Evolutionary conservation across 2,888 invertebrate species (phyloP).

Genomic region (Drosophila percnosoma): DNA sequence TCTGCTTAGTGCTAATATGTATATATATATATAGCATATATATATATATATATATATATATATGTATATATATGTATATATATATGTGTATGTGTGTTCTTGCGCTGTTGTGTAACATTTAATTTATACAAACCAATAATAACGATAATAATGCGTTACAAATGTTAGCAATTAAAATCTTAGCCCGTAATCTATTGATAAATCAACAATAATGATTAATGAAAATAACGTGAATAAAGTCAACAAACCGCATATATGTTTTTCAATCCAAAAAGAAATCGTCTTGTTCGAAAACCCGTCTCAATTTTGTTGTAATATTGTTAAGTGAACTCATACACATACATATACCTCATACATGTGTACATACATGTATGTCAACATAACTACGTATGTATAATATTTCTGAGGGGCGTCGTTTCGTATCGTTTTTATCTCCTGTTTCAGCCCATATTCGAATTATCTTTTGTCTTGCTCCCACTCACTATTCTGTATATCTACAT

Average conservation of each 20-base stretch:
- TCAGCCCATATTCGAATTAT: neutral
- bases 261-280: neutral
- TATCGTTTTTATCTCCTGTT: neutral
- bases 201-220: slow-evolving; percentile 59
- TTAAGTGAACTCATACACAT: neutral
- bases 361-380: neutral
- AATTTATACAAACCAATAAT: slow-evolving; percentile 40
- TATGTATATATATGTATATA: neutral
- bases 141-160: slow-evolving; percentile 49
- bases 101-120: slow-evolving; percentile 33
- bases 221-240: slow-evolving; percentile 38
- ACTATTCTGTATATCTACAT: neutral
- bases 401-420: neutral
- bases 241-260: slow-evolving; percentile 4
- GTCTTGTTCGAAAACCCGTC: neutral
- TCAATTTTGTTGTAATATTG: neutral
- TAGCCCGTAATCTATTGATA: slow-evolving; percentile 60
- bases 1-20: slow-evolving; percentile 2
- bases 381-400: neutral
- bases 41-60: slow-evolving; percentile 1
- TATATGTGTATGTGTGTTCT: slow-evolving; percentile 24
- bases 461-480: neutral
- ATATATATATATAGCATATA: neutral
- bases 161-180: slow-evolving; percentile 55
- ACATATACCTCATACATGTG: too few species aligned